These are phyloP conservation scores for Chinchilla lanigera DNA, from an alignment of 2,113 vertebrate species.

Conservation along the genomic window DNA sequence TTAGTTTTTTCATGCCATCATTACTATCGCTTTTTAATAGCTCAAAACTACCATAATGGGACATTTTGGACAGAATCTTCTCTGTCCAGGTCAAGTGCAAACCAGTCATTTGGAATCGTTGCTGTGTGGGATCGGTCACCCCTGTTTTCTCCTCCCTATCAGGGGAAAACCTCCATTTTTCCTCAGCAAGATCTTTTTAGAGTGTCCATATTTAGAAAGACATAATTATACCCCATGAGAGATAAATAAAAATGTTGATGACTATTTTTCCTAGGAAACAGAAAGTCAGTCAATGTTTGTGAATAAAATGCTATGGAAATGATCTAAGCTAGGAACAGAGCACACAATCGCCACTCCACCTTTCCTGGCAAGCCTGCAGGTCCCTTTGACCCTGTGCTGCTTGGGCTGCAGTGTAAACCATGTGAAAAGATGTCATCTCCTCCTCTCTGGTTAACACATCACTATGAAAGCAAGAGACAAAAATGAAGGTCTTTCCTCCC, in stretches of 20 bases:
- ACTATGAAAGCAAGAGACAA: neutral
- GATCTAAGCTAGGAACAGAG: too few species aligned
- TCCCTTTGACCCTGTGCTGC: neutral
- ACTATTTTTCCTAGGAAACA: slow-evolving; percentile 55
- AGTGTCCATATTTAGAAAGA: slow-evolving; percentile 58
- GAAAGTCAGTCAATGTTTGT: slow-evolving; percentile 54
- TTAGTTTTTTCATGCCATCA: neutral
- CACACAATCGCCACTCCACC: too few species aligned
- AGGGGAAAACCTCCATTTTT: neutral
- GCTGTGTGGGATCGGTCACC: slow-evolving; percentile 7
- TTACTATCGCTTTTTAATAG: slow-evolving; percentile 6
- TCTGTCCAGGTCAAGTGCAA: neutral
- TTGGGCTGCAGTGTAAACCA: neutral
- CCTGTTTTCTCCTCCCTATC: slow-evolving; percentile 36
- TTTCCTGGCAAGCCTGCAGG: neutral
- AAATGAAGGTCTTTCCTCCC: neutral
- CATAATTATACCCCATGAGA: slow-evolving; percentile 32
- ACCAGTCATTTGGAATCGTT: slow-evolving; percentile 13
- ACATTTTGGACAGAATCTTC: slow-evolving; percentile 10
- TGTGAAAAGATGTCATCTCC: neutral
- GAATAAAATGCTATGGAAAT: slow-evolving; percentile 65
- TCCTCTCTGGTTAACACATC: slow-evolving; percentile 4
- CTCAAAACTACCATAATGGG: neutral
- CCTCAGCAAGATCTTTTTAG: slow-evolving; percentile 48
- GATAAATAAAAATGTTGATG: slow-evolving; percentile 63